phyloP scores from a whole-genome alignment of 2,797 vertebrate species.

The Monodelphis domestica region DNA sequence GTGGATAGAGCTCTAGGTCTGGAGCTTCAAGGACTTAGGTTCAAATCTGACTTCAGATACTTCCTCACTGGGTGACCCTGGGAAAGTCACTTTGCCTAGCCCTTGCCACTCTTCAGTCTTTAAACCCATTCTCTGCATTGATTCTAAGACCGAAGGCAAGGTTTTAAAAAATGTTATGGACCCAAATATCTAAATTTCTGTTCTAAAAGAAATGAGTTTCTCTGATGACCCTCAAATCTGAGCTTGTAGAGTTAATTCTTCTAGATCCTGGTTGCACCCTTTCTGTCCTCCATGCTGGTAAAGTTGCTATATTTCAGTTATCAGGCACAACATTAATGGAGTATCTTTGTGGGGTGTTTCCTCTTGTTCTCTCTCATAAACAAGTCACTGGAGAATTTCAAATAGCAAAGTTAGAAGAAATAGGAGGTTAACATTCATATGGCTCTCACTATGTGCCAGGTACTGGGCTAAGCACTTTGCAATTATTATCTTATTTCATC shows the following conservation, averaged over 20 bases:
- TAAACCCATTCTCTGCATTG: too few relatives aligned
- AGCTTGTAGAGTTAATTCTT: slow-evolving; percentile 10
- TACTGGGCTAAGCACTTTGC: neutral
- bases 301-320: neutral
- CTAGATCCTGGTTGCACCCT: slow-evolving; percentile 1
- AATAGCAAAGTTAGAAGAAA: neutral
- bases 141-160: too few relatives aligned
- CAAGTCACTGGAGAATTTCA: neutral
- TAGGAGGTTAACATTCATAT: neutral
- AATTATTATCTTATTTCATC: neutral
- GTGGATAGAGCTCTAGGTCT: too few relatives aligned
- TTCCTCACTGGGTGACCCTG: too few relatives aligned
- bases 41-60: too few relatives aligned
- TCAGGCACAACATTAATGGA: neutral
- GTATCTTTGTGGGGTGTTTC: neutral
- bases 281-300: neutral
- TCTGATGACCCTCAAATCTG: slow-evolving; percentile 22
- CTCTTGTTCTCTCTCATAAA: neutral
- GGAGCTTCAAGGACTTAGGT: too few relatives aligned
- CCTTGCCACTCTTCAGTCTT: too few relatives aligned
- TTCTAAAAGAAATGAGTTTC: slow-evolving; percentile 36
- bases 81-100: too few relatives aligned
- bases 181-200: neutral
- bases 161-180: slow-evolving; percentile 35
- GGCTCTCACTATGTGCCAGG: neutral